These are phyloP conservation scores for Gymnogyps californianus DNA, from an alignment of 2,113 vertebrate species.

Conservation along the genomic window DNA sequence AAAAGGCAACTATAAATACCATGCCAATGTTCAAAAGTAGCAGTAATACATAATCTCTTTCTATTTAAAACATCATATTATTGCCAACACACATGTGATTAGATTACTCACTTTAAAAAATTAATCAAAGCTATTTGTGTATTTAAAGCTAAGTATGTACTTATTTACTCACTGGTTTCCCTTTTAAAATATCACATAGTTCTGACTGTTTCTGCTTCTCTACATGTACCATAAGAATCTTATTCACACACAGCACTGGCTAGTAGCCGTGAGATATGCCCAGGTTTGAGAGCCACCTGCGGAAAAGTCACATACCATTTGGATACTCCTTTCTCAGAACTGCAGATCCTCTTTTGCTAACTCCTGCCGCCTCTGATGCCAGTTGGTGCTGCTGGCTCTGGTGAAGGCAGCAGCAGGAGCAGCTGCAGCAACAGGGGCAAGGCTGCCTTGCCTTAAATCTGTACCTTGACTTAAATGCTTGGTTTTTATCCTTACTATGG, in stretches of 20 bases:
- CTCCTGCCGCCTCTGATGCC: neutral
- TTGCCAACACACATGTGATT: neutral
- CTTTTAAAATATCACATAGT: neutral
- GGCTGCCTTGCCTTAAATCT: neutral
- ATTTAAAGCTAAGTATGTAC: neutral
- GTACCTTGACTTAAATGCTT: neutral
- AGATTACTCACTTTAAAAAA: neutral
- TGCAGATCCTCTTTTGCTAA: neutral
- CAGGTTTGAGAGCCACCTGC: neutral
- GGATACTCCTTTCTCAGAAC: neutral
- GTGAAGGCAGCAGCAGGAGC: neutral
- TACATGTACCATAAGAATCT: neutral
- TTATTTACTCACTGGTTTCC: neutral
- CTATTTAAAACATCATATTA: neutral
- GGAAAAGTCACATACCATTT: neutral
- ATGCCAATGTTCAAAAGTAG: neutral
- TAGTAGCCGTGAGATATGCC: fast-evolving
- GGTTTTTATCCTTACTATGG: neutral
- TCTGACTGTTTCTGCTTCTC: neutral
- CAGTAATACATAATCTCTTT: neutral
- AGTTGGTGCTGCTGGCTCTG: neutral
- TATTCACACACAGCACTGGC: neutral
- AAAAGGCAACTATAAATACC: neutral
- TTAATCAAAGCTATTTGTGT: neutral
- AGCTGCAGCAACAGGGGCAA: neutral